These are phyloP conservation scores for Lordiphosa clarofinis DNA, from an alignment of 1,140 invertebrate genomes.

Conservation along the genomic window DNA sequence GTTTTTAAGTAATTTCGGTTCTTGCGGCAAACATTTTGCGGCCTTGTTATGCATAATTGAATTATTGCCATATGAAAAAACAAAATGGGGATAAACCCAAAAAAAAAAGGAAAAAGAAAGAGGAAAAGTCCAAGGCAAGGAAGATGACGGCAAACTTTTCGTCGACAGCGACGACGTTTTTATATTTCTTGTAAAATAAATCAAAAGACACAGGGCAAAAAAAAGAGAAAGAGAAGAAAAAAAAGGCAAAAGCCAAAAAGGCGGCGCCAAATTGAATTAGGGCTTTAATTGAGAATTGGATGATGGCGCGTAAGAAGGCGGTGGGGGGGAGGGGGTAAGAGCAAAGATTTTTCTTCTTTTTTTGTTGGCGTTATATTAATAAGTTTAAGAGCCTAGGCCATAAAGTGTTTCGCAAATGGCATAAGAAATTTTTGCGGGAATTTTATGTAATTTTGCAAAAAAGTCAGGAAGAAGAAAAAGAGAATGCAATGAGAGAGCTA, in stretches of 20 bases:
- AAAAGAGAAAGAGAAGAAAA: constrained; percentile 5
- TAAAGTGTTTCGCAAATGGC: constrained; percentile 7
- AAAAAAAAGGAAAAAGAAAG: constrained; percentile 11
- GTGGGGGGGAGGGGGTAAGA: no score
- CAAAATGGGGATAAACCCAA: constrained; percentile 41
- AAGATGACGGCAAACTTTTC: constrained; percentile 53
- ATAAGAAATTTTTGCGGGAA: background rate
- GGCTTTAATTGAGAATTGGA: constrained; percentile 62
- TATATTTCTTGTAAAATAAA: constrained; percentile 57
- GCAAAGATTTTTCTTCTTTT: background rate
- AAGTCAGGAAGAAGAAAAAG: background rate
- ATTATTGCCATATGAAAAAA: constrained; percentile 75
- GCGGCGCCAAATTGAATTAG: constrained; percentile 64
- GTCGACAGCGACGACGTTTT: constrained; percentile 6
- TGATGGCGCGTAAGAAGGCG: constrained; percentile 1
- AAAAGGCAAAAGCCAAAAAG: constrained; percentile 36
- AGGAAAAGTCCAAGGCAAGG: constrained; percentile 16
- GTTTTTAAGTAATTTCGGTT: constrained; percentile 70
- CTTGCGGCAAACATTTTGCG: constrained; percentile 61
- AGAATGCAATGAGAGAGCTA: no score
- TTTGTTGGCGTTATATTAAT: background rate
- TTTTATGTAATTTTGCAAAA: background rate
- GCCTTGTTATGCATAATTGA: constrained; percentile 76
- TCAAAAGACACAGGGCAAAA: constrained; percentile 39
- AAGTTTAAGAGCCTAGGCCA: constrained; percentile 4